A percentile compares a stretch with the other conserved stretches of the same genome.
These are phyloP conservation scores for Struthidea cinerea DNA, from an alignment of 2,113 vertebrate genomes.

Conservation along the genomic window DNA sequence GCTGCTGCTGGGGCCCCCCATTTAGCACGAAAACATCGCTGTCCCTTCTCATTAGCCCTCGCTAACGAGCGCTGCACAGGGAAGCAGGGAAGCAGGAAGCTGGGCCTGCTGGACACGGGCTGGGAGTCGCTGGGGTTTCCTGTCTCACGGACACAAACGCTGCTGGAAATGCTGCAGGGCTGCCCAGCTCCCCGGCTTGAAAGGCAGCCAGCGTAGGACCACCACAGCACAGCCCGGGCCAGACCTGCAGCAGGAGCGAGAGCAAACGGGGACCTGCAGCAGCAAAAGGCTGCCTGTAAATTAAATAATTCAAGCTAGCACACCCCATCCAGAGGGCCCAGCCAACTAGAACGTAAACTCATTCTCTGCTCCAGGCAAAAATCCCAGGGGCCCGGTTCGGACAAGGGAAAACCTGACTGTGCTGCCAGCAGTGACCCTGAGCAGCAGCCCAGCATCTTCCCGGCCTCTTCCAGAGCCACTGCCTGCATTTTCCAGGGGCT, in stretches of 20 bases:
- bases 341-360: neutral
- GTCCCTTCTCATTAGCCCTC: neutral
- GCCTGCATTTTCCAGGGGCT: neutral
- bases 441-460: neutral
- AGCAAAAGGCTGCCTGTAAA: neutral
- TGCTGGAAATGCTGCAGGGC: neutral
- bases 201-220: accelerated
- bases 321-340: neutral
- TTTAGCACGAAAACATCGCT: neutral
- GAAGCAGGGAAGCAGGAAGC: neutral
- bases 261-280: neutral
- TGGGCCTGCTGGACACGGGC: neutral
- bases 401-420: neutral
- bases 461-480: neutral
- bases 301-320: slow-evolving; percentile 15
- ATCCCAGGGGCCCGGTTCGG: neutral
- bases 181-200: neutral
- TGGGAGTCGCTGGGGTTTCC: neutral
- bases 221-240: neutral
- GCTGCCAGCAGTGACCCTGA: neutral
- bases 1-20: neutral
- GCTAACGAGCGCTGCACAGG: neutral
- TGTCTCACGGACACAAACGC: accelerated
- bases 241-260: neutral
- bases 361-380: neutral